These are phyloP conservation scores for Ivindomyrus marchei DNA, from an alignment of 2,113 vertebrate species.

Conservation along the genomic window DNA sequence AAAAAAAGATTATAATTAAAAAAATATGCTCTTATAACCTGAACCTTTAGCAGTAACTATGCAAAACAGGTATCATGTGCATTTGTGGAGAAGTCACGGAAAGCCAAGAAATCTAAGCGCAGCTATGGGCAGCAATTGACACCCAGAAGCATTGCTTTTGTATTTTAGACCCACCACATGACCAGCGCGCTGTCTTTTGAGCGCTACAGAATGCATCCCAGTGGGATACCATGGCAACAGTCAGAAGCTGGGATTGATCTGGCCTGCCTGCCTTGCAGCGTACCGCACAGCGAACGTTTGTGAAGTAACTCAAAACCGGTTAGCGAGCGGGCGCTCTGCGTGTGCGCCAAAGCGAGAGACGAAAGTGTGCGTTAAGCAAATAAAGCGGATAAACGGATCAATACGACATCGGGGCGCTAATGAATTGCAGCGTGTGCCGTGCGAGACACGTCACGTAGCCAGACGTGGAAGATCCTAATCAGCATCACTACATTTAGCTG, in stretches of 20 bases:
- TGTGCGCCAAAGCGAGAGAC: neutral
- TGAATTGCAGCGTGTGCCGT: neutral
- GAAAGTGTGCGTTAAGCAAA: neutral
- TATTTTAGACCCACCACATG: neutral
- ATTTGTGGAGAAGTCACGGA: neutral
- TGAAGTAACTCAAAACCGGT: neutral
- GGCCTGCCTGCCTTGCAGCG: neutral
- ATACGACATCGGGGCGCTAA: neutral
- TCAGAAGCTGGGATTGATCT: neutral
- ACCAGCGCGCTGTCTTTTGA: neutral
- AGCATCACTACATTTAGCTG: neutral
- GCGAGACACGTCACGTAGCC: neutral
- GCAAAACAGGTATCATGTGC: neutral
- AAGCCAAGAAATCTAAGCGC: neutral
- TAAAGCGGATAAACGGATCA: neutral
- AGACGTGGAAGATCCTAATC: neutral
- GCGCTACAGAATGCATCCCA: neutral
- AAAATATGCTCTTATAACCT: neutral
- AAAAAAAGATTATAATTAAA: neutral
- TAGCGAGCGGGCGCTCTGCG: neutral
- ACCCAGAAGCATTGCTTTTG: neutral
- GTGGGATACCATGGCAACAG: conserved; percentile 9
- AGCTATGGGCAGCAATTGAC: neutral
- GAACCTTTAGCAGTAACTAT: neutral
- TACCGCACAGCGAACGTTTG: neutral